Evolutionary conservation across 2,888 invertebrate genomes (phyloP).

Genomic region (Pollenia labialis): DNA sequence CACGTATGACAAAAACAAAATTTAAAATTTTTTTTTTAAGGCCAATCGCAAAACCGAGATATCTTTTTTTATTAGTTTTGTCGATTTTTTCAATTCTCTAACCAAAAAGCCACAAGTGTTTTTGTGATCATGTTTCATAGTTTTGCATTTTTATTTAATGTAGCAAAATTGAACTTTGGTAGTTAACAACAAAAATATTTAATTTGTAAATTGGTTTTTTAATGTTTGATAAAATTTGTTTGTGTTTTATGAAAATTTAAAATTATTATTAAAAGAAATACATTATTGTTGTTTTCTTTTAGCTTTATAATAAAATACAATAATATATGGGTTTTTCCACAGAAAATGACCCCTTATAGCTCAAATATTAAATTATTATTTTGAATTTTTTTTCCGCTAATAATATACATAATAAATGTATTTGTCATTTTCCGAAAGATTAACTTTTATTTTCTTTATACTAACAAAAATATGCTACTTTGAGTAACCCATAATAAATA

Average conservation of each 20-base stretch:
- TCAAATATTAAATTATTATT: too few relatives aligned
- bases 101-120: neutral
- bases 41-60: neutral
- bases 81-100: neutral
- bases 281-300: too few relatives aligned
- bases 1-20: neutral
- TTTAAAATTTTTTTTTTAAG: neutral
- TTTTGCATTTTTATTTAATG: neutral
- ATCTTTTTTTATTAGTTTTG: neutral
- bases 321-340: too few relatives aligned
- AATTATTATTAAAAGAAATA: neutral
- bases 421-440: too few relatives aligned
- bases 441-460: too few relatives aligned
- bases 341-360: too few relatives aligned
- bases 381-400: too few relatives aligned
- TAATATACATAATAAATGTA: too few relatives aligned
- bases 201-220: slow-evolving; percentile 35
- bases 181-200: neutral
- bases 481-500: too few relatives aligned
- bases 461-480: too few relatives aligned
- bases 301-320: too few relatives aligned
- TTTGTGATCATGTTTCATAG: neutral
- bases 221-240: slow-evolving; percentile 7
- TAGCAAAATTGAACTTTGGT: too few relatives aligned
- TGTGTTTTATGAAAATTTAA: neutral